Base-by-base conservation (phyloP, 2,113 vertebrate genomes). In the Pelmatolapia mariae region DNA sequence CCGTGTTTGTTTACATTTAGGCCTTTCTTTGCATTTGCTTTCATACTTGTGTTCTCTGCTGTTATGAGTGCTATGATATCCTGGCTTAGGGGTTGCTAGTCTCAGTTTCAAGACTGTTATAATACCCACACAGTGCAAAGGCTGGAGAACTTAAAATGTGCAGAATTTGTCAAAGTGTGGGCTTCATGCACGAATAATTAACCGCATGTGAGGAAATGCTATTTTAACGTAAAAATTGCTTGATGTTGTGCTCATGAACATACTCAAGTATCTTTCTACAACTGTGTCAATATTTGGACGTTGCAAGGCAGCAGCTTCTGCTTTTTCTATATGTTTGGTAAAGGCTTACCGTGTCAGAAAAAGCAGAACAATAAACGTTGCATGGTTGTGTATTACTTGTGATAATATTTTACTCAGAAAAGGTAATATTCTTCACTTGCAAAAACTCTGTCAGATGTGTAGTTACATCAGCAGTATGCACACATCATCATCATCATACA, bases 381-480 rank as follows among this genome's bases (percentile, higher is more conserved):
- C n/a, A 24, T 22, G n/a, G 10, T 12, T 54, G 10, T 24, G 10
- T 24, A 3, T 24, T 54, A 24, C 52, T 53, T 53, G 52, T 22
- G 19, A 9, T 50, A 18, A 50, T 18, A 7, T 53, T 53, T 53
- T n/a, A 22, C 53, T 54, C n/a, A 54, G 53, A 54, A 54, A 54
- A 11, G 5, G 6, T n/a, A 54, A 54, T n/a, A 54, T 9, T 11
- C 9, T 54, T 54, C 52, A 22, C 52, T n/a, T 52, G 1, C 18
- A 19, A 6, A 18, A 4, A n/a, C 9, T 53, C 9, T 52, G 8
- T 19, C 8, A 22, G 19, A 22, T 22, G 50, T 63, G n/a, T 86
- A 36, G 89, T 92, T 87, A 86, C 59, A 80, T 57, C 76, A 53
- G 18, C 22, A 18, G 3, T 87, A 87, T 4, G 84, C 91, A 89